A percentile compares a stretch with the other conserved stretches of the same genome.
Evolutionary conservation across 2,113 vertebrate species (phyloP).

Genomic region (Gallinago paraguaiae): DNA sequence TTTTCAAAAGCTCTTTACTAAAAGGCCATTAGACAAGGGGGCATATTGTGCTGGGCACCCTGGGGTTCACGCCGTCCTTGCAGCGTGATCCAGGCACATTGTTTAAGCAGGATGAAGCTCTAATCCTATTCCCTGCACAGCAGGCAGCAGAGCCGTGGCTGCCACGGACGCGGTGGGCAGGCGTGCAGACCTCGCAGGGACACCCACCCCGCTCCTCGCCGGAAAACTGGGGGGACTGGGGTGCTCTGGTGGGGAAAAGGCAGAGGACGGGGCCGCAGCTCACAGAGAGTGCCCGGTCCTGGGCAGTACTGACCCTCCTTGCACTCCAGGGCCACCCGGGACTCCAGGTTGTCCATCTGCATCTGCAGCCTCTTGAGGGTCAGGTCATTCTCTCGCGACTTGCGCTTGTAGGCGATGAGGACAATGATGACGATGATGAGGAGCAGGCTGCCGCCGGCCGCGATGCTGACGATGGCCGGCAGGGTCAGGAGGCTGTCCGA

Average conservation of each 20-base stretch:
- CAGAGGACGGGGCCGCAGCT: accelerated
- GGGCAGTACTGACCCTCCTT: conserved; percentile 86
- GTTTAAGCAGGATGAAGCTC: background rate
- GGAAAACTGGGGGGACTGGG: accelerated
- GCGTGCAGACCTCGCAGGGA: accelerated
- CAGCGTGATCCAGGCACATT: background rate
- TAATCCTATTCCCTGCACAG: conserved; percentile 23
- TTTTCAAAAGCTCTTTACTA: background rate
- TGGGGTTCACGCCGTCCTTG: accelerated
- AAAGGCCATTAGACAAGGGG: background rate
- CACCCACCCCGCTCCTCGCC: accelerated
- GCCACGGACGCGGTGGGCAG: background rate
- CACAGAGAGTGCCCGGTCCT: accelerated
- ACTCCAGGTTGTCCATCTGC: conserved; percentile 99
- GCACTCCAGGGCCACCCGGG: conserved; percentile 94
- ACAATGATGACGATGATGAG: conserved; percentile 98
- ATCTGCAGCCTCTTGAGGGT: conserved; percentile 97
- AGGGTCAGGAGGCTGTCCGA: conserved; percentile 96
- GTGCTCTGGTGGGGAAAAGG: background rate
- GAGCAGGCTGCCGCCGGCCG: conserved; percentile 92
- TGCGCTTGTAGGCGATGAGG: conserved; percentile 97
- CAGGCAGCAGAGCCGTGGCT: background rate
- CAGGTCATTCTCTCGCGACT: conserved; percentile 96
- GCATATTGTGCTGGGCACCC: background rate
- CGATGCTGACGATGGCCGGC: conserved; percentile 95